Evolutionary conservation across 2,888 invertebrate genomes (phyloP), one percentile per base, ranked within the genome.

Genomic region (Drosophila prolongata): DNA sequence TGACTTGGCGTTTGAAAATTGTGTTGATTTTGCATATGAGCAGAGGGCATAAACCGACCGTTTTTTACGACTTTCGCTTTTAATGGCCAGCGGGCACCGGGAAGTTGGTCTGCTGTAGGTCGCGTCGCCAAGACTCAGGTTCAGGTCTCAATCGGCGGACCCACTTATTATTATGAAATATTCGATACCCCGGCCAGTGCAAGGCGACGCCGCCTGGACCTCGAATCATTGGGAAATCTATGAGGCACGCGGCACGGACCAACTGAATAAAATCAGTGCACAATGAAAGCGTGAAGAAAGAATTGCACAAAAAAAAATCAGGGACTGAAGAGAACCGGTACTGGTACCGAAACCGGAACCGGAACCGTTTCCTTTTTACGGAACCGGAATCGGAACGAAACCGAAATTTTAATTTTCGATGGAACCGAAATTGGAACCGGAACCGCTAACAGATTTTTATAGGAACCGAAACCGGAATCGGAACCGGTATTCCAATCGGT

Each of bases 21-120:
- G 76, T 82, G 82, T 82, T 72, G 71, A 71, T 86, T 83, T 80
- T 80, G 86, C 83, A 83, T 86, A 86, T 83, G 86, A 86, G 83
- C 62, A 14, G 61, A 27, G 54, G 37, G 38, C 54, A 14, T 47
- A 79, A 79, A 79, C 42, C 37, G n/a, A 30, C 30, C 27, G 19
- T 38, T 75, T 83, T 83, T 83, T 79, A 83, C 78, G 83, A 86
- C 83, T 83, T 86, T 83, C 83, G 83, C 79, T 83, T 86, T 81
- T 83, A 75, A 77, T 79, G 78, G 77, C 66, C 70, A 64, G 58
- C 68, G 43, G 72, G 69, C 35, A 24, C 62, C 43, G 27, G 10
- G 24, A 54, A 58, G 38, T 40, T 68, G 74, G 69, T 77, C 81
- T 82, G 82, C 85, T 82, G 85, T 82, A 85, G 82, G 82, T 82